Base-by-base conservation (phyloP, 35 echinoderm and acorn worm genomes). In the Stichopus chloronotus region DNA sequence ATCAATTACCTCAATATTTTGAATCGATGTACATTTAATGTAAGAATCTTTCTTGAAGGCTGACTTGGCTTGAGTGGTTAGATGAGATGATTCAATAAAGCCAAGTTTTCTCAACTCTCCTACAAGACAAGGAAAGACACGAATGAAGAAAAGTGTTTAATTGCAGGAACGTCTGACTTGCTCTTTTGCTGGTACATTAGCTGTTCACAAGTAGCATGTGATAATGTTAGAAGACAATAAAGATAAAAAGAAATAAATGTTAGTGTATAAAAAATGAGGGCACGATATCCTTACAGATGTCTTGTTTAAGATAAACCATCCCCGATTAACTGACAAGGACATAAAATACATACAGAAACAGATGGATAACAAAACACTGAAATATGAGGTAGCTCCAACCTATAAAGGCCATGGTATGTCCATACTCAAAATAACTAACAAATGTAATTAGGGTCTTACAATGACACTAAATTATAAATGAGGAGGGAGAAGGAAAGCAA, bases 71-170 rank as follows among this genome's bases (percentile, higher is more conserved):
- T 82, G 88, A 0, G 88, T 92, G 19, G 58, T 96, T 56, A 98
- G 76, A 8, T 94, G 92, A 23, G 57, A 90, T 25, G 90, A 54
- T 52, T 98, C 96, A 10, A 92, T 87, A 25, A 71, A 88, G 56
- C 96, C 93, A 8, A 98, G 78, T 12, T 92, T 94, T 11, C 94
- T 78, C 65, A 94, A 87, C 17, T 95, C 78, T 54, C 96, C 96
- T 98, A 87, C 59, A 90, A 85, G 22, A 56, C 21, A 22, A 76
- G 53, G 79, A 90, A 53, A 90, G 52, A 25, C 22, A 4, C 13
- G 4, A 78, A 78, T 25, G 76, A 78, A 78, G 1, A 21, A 5
- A 43, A 43, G 30, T 43, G 30, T 43, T 43, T 43, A 43, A 43
- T 43, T 43, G 30, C 1, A 58, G 5, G 54, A 5, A 17, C 12